Base-by-base conservation (phyloP, 2,113 vertebrate genomes). In the Dendrocopos noguchii region DNA sequence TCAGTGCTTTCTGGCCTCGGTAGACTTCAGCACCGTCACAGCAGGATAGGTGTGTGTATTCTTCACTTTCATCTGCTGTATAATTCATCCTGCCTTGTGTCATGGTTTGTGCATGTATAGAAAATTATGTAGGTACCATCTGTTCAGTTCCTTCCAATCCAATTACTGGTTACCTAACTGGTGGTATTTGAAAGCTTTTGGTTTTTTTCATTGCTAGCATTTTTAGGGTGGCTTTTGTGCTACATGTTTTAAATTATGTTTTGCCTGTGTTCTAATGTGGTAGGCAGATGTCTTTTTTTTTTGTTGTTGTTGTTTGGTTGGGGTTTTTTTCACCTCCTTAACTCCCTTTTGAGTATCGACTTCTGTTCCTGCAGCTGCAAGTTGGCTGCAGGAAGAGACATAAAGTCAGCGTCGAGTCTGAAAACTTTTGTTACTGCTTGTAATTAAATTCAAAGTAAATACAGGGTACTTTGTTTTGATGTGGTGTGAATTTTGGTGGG, bases 1-100 rank as follows among this genome's bases (percentile, higher is more conserved):
- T 60, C 36, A 19, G 0, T 29, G 33, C 34, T 75, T 42, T 61
- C 34, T 64, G 75, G 36, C 11, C 34, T 22, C 15, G 27, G 8
- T 29, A 31, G 12, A 15, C 42, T 72, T 36, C 10, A 3, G 42
- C 16, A 6, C 33, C n/a, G 36, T 33, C 46, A 11, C 47, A 20
- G 53, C 36, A 42, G 76, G 39, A 24, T 31, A 7, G 12, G 24
- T 39, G 5, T 12, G 7, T 8, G 4, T 4, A 4, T n/a, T n/a
- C n/a, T 16, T 15, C 1, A 0, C 33, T 25, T 76, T 42, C 33
- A 19, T 33, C 28, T 78, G 2, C 22, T 1, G 2, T 47, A 14
- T 78, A 31, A 68, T 70, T 64, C 4, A 31, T 60, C 16, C 39
- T 74, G 29, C 5, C 13, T 64, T 89, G 70, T 83, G 34, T 59